phyloP scores from a whole-genome alignment of 2,888 invertebrate species.

The Melipona bicolor region DNA sequence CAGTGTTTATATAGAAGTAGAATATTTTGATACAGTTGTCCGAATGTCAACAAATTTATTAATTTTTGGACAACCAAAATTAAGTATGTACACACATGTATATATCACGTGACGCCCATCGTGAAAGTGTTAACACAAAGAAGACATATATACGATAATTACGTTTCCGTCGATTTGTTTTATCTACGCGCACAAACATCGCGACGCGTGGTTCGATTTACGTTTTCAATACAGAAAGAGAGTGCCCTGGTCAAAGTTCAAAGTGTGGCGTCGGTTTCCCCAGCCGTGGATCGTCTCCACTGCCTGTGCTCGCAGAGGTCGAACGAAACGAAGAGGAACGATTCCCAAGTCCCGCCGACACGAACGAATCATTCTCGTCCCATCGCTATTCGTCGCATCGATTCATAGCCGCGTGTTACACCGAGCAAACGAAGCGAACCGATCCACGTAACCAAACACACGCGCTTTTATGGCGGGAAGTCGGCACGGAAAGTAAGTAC shows the following conservation, averaged over 20 bases:
- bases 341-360: constrained; percentile 16
- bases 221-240: not conserved
- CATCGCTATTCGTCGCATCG: constrained; percentile 42
- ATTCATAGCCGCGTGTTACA: constrained; percentile 25
- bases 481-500: constrained; percentile 6
- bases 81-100: too few relatives aligned
- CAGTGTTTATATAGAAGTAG: too few relatives aligned
- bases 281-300: not conserved
- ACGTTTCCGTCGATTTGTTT: too few relatives aligned
- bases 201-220: not conserved
- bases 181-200: too few relatives aligned
- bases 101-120: too few relatives aligned
- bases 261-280: not conserved
- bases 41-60: too few relatives aligned
- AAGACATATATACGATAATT: too few relatives aligned
- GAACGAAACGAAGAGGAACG: not conserved
- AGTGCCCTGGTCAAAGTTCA: not conserved
- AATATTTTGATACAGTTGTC: too few relatives aligned
- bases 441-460: constrained; percentile 28
- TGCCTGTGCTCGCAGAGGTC: not conserved
- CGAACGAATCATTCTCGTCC: constrained; percentile 32
- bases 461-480: constrained; percentile 4
- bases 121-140: too few relatives aligned
- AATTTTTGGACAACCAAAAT: too few relatives aligned
- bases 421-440: constrained; percentile 21